phyloP scores from a whole-genome alignment of 2,888 invertebrate genomes.

The Drosophila nr. perissopoda region DNA sequence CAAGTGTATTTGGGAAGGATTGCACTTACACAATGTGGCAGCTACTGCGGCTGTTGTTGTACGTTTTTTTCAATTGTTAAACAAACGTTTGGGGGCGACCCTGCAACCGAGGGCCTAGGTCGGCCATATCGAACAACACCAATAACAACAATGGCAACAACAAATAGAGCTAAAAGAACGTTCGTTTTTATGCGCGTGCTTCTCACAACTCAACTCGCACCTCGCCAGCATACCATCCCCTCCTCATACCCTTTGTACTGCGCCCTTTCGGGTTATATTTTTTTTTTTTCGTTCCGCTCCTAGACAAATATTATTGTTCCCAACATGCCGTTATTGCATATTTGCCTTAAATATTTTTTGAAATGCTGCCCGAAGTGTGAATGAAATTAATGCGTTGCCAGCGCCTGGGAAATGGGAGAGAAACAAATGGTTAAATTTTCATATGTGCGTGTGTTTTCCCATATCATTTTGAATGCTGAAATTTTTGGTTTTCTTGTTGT shows the following conservation, averaged over 20 bases:
- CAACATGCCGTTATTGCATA: slow-evolving; percentile 81
- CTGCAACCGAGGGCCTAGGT: slow-evolving; percentile 39
- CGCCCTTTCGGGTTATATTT: slow-evolving; percentile 35
- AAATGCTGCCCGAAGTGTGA: slow-evolving; percentile 76
- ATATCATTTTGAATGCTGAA: slow-evolving; percentile 61
- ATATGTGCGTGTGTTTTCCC: slow-evolving; percentile 60
- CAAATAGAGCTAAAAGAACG: slow-evolving; percentile 23
- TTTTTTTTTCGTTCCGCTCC: slow-evolving; percentile 54
- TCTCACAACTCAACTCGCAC: slow-evolving; percentile 60
- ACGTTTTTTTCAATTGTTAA: slow-evolving; percentile 72
- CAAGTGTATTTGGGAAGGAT: slow-evolving; percentile 37
- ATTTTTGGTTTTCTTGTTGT: slow-evolving; percentile 55
- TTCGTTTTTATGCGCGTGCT: slow-evolving; percentile 58
- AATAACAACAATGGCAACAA: slow-evolving; percentile 21
- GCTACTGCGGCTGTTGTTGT: slow-evolving; percentile 32
- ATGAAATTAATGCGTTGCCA: slow-evolving; percentile 81
- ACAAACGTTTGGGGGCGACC: slow-evolving; percentile 64
- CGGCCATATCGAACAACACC: slow-evolving; percentile 42
- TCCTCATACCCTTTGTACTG: background rate
- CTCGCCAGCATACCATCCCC: slow-evolving; percentile 23
- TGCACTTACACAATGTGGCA: slow-evolving; percentile 44
- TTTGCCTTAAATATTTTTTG: slow-evolving; percentile 72
- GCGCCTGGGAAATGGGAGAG: slow-evolving; percentile 38
- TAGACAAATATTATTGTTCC: slow-evolving; percentile 81
- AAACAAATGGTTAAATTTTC: slow-evolving; percentile 64